These are phyloP conservation scores for Drosophila saltans DNA, from an alignment of 1,140 invertebrate genomes.

Conservation along the genomic window DNA sequence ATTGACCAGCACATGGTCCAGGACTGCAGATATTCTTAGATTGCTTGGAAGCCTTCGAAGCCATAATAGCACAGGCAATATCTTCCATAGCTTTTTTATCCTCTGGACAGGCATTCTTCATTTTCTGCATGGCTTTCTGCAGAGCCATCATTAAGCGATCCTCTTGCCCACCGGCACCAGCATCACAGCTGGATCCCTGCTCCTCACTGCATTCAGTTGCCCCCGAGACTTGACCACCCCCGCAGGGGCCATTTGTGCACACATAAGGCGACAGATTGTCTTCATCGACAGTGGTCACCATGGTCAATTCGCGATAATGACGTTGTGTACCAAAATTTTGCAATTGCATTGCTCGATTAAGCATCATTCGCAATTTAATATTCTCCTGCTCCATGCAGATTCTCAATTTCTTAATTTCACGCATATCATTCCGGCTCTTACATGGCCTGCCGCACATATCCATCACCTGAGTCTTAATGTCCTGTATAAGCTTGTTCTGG, in stretches of 20 bases:
- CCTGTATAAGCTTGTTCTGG: constrained; percentile 71
- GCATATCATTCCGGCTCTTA: constrained; percentile 64
- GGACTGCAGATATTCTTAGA: constrained; percentile 45
- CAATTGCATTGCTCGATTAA: constrained; percentile 66
- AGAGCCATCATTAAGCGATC: constrained; percentile 59
- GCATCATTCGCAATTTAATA: constrained; percentile 70
- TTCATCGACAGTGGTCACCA: constrained; percentile 76
- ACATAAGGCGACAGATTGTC: constrained; percentile 70
- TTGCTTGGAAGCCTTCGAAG: constrained; percentile 37
- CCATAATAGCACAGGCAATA: constrained; percentile 66
- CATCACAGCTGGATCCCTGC: constrained; percentile 7
- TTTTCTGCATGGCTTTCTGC: constrained; percentile 72
- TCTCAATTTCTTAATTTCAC: constrained; percentile 68
- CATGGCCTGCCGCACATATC: constrained; percentile 68
- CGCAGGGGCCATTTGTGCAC: constrained; percentile 40
- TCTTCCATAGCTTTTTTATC: constrained; percentile 74
- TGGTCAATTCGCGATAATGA: constrained; percentile 59
- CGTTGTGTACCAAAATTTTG: constrained; percentile 75
- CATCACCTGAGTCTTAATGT: constrained; percentile 71
- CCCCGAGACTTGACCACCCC: constrained; percentile 11
- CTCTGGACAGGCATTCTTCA: constrained; percentile 75
- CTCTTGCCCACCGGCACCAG: constrained; percentile 39
- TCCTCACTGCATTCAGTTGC: constrained; percentile 52
- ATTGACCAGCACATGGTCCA: constrained; percentile 15
- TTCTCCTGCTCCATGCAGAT: constrained; percentile 80